Base-by-base conservation (phyloP, 1,140 invertebrate species). In the Conopomorpha cramerella region DNA sequence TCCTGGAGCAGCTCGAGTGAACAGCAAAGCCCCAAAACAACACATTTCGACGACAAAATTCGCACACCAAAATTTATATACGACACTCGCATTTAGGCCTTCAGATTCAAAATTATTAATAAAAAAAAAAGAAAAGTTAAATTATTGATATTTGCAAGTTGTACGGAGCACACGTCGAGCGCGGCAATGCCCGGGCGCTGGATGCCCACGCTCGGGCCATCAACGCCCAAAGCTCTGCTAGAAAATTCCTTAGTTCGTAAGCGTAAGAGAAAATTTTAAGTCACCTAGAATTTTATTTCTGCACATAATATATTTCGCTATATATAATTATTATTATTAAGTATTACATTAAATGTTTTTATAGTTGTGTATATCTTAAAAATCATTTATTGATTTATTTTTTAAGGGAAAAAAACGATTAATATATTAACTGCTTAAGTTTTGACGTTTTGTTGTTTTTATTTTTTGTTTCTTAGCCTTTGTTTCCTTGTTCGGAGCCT, bases 1-100 rank as follows among this genome's bases (percentile, higher is more conserved):
- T 99, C 83, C 87, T 99, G 73, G 95, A 99, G 77, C 95, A 98
- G 79, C 86, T 99, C 46, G 96, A 96, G 85, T 96, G 88, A 89
- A 51, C 61, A 49, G 47, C 31, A 43, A 42, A 37, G 43, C 58
- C 35, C 14, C 29, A 39, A 31, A 67, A 55, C 48, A 51, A 61
- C 59, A 64, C 52, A 53, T 41, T 42, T 47, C 38, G 53, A 54
- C 43, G 51, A 44, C 55, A 47, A 49, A 51, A 68, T 70, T 77
- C 62, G 62, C 68, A 71, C 71, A 78, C 65, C 72, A 77, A 77
- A 76, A 77, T 77, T 70, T 66, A 23, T 6, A 23, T 76, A 78
- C 74, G 73, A 79, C 77, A 78, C 73, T 78, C 74, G 76, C 76
- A 78, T 78, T 79, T 80, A 79, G 77, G 78, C 77, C 77, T 79